Conservation (phyloP, 2,113 vertebrate species). For the Tetrax tetrax region DNA sequence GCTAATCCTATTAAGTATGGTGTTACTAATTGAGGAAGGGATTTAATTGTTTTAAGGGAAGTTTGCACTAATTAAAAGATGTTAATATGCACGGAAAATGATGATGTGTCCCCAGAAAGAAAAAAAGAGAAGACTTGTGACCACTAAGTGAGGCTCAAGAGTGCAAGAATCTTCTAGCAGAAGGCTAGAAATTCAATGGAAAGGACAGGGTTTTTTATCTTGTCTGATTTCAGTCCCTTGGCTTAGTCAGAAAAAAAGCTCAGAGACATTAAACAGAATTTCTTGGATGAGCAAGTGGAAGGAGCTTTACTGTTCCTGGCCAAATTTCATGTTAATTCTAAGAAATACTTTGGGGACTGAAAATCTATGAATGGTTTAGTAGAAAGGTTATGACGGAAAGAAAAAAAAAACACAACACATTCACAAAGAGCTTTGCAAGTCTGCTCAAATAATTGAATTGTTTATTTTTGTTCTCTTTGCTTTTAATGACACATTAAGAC, state of each 20-base stretch:
- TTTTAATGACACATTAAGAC: neutral
- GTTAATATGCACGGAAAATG: neutral
- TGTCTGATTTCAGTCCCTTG: neutral
- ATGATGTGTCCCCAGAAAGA: neutral
- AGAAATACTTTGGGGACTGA: neutral
- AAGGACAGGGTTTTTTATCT: neutral
- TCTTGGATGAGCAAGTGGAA: neutral
- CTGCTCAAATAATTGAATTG: neutral
- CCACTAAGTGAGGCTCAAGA: neutral
- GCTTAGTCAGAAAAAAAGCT: neutral
- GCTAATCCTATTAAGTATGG: neutral
- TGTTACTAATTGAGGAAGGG: neutral
- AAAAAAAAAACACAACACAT: neutral
- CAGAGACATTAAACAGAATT: constrained; percentile 17
- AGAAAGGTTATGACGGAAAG: neutral
- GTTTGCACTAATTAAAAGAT: neutral
- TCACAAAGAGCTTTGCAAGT: neutral
- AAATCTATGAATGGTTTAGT: neutral
- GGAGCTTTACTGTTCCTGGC: neutral
- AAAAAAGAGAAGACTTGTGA: neutral
- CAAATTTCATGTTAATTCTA: constrained; percentile 9
- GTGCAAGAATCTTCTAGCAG: neutral
- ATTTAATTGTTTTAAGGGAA: neutral
- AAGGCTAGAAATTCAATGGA: neutral
- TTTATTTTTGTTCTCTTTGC: neutral